phyloP scores from a whole-genome alignment of 2,113 vertebrate species.

The Felis catus region DNA sequence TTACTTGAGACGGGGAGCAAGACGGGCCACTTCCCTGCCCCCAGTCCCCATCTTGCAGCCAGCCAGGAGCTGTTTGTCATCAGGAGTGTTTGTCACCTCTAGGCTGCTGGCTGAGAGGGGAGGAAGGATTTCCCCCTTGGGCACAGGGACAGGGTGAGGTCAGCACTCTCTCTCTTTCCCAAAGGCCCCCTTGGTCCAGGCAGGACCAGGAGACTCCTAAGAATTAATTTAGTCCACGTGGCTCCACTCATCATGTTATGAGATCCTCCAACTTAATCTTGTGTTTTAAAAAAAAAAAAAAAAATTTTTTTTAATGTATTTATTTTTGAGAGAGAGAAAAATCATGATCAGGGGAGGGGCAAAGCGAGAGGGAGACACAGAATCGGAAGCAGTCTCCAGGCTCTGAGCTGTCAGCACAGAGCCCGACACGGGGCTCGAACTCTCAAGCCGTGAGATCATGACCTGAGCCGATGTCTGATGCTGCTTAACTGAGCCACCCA shows the following conservation, averaged over 20 bases:
- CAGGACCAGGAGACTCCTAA: neutral
- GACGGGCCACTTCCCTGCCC: accelerated
- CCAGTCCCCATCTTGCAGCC: neutral
- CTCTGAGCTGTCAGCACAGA: too few species aligned
- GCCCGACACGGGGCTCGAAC: too few species aligned
- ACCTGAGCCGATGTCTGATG: too few species aligned
- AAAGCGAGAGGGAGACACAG: too few species aligned
- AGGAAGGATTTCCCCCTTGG: neutral
- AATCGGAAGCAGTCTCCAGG: too few species aligned
- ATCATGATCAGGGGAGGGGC: too few species aligned
- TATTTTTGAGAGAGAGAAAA: too few species aligned
- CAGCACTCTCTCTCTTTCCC: neutral
- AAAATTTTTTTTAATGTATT: too few species aligned
- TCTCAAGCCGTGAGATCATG: too few species aligned
- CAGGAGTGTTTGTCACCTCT: neutral
- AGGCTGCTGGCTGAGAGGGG: neutral
- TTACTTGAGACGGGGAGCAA: neutral
- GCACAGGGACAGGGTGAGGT: neutral
- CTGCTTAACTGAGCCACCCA: too few species aligned
- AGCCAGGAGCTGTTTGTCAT: neutral
- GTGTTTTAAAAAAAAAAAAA: too few species aligned
- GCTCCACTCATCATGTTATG: neutral
- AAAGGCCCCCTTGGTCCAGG: neutral
- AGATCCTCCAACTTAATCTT: neutral
- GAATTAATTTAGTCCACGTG: neutral